Conservation (phyloP, 2,888 invertebrate genomes). For the Pherbina coryleti region DNA sequence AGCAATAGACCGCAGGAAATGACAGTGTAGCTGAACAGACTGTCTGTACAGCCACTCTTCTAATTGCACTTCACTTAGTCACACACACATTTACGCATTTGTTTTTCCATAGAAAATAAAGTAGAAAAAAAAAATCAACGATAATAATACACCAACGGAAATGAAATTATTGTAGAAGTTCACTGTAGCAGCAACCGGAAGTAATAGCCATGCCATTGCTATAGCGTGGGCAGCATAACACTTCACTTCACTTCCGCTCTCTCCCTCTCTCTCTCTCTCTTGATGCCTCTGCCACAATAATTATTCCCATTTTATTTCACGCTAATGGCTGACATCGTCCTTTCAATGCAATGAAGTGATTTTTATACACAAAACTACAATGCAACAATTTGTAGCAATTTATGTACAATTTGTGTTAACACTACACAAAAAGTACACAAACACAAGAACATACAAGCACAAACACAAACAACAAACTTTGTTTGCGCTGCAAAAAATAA, state of each 20-base stretch:
- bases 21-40: not conserved
- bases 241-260: not conserved
- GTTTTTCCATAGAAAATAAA: no score
- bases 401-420: not conserved
- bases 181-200: not conserved
- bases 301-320: not conserved
- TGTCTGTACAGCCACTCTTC: not conserved
- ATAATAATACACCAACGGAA: slow-evolving; percentile 12
- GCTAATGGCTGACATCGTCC: slow-evolving; percentile 8
- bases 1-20: not conserved
- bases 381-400: slow-evolving; percentile 2
- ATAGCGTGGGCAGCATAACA: not conserved
- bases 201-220: not conserved
- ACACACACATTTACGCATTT: not conserved
- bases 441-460: not conserved
- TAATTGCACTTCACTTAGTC: not conserved
- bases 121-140: not conserved
- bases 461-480: not conserved
- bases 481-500: not conserved
- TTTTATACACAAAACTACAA: not conserved
- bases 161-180: slow-evolving; percentile 14
- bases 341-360: not conserved
- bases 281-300: not conserved
- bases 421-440: no score
- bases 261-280: not conserved